Evolutionary conservation across 2,888 invertebrate species (phyloP), one percentile per base, ranked within the genome.

Genomic region (Parnassius apollo): DNA sequence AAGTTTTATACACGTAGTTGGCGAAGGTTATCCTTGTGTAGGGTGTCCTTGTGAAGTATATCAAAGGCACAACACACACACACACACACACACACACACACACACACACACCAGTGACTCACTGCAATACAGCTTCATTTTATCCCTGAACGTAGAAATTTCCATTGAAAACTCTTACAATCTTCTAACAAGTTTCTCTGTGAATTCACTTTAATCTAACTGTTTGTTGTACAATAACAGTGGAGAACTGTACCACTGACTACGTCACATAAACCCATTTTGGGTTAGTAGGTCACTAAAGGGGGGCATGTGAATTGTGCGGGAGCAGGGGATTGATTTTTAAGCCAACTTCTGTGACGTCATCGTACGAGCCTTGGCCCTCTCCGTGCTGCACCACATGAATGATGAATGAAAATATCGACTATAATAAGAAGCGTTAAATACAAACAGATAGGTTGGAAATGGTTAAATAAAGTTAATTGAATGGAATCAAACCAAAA

Each of bases 211-310:
- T 49, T 13, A 9, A 13, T 49, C 2, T 49, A 49, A 35, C 9
- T 2, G 13, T 51, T 53, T 44, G 58, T 62, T 61, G 68, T 71
- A 70, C 68, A 75, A 78, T 75, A 63, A 80, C 68, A 71, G 77
- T 53, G 74, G 71, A 69, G 69, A 75, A 74, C 67, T 87, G 87
- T 90, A 88, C 82, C 65, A 69, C 55, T 75, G 78, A 77, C 85
- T 86, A 91, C 91, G 91, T 91, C 91, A 91, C 85, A 76, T 70
- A 74, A 75, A 70, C 73, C 79, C 78, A 78, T 89, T 88, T 88
- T 88, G 83, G 90, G 90, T 91, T 77, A 91, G 82, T 89, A 83
- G 91, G 90, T 90, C 90, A 87, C 78, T 73, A 77, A 80, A 80
- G 86, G 86, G 84, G 86, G 81, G 88, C 86, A 87, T 80, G 77